Base-by-base conservation (phyloP, 2,113 vertebrate species). In the Alethe castanea region DNA sequence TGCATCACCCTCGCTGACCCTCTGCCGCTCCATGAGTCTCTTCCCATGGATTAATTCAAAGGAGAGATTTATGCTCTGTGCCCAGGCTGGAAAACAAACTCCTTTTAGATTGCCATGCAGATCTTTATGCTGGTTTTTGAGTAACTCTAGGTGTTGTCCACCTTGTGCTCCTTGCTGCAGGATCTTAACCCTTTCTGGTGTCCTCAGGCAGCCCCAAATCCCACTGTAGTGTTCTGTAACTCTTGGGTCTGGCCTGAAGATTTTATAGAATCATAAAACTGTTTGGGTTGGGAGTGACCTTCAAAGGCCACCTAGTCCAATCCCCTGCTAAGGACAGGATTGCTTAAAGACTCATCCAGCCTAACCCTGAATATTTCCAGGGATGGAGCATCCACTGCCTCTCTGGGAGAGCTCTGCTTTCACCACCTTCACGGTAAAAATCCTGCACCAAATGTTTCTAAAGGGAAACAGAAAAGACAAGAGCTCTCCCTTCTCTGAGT, bases 41-140 rank as follows among this genome's bases (percentile, higher is more conserved):
- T 94, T 97, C 61, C 56, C 40, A 12, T 64, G 94, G 92, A 93
- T 94, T 92, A 73, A 90, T 94, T 86, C 83, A 74, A 70, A 79
- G 65, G 7, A 59, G 64, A 57, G 66, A 62, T 81, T 70, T 52
- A 26, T 17, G 35, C 57, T 86, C 78, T 0, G 0, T 60, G 61
- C 33, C 42, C 4, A 4, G 16, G 18, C 5, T 73, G 73, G 81
- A 50, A 86, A 82, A 35, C 12, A 4, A 60, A 11, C 14, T 57
- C n/a, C 25, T 90, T 20, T 88, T 8, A 10, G 36, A 24, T 54
- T 57, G 33, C 26, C 7, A 36, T 6, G 6, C 8, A 2, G 45
- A 16, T 60, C 19, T 52, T 40, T 9, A 3, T 54, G 26, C 56
- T 57, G 31, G 0, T 15, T 81, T 86, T 78, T 62, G 35, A 14